Evolutionary conservation across 2,113 vertebrate species (phyloP).

Genomic region (Anarrhichthys ocellatus): DNA sequence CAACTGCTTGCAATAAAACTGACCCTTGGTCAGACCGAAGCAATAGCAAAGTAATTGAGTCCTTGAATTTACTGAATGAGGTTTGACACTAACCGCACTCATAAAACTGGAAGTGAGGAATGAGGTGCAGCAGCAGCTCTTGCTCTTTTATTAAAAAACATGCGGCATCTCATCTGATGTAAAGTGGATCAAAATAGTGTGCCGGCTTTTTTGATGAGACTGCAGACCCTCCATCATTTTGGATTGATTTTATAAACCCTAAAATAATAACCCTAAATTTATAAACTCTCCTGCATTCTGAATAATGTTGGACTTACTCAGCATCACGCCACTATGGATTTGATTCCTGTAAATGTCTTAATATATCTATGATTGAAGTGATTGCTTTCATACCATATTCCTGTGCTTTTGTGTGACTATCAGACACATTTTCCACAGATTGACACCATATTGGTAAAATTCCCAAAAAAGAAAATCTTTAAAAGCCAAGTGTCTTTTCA

Average conservation of each 20-base stretch:
- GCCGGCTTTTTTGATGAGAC: background rate
- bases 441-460: background rate
- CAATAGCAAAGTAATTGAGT: background rate
- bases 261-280: too few relatives aligned
- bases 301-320: background rate
- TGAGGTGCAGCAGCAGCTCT: background rate
- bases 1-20: slow-evolving; percentile 1
- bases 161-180: background rate
- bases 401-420: background rate
- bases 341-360: background rate
- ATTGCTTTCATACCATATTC: background rate
- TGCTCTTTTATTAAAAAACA: background rate
- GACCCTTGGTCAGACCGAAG: background rate
- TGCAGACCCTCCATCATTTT: background rate
- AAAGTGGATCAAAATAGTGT: background rate
- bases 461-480: background rate
- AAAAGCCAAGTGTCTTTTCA: background rate
- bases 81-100: background rate
- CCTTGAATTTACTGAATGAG: background rate
- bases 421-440: background rate
- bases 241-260: background rate
- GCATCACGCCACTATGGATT: background rate
- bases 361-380: background rate
- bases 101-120: background rate
- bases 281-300: background rate